Evolutionary conservation across 2,797 vertebrate species (phyloP), one percentile per base, ranked within the genome.

Genomic region (Dicrostonyx torquatus): DNA sequence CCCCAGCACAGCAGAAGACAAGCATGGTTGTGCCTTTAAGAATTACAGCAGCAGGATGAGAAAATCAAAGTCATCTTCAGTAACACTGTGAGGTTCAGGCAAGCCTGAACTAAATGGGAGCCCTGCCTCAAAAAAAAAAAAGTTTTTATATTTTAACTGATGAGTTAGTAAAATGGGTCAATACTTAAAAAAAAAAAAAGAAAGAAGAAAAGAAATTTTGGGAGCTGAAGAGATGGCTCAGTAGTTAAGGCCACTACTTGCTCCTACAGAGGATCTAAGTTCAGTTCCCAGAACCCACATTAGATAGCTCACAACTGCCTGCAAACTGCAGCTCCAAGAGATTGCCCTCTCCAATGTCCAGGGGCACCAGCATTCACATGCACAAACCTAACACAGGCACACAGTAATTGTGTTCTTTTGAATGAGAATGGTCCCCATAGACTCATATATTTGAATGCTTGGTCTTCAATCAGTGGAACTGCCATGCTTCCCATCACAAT

Each of bases 141-240:
- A 58, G 94, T 75, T 45, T 87, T n/a, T 94, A 43, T 80, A 93
- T 75, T 94, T 95, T 64, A 93, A 87, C 53, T 91, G 76, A 15
- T 55, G 18, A 78, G 76, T 80, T 60, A 60, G 13, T 60, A 80
- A 80, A 60, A 80, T 40, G n/a, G n/a, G 40, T 80, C 22, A 40
- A 15, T 80, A 14, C 34, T 58, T 58, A 12, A n/a, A 78, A 55
- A n/a, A 20, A n/a, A 22, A n/a, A 2, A 12, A 22, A n/a, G 9
- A 31, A 55, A 20, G 6, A 55, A 78, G 12, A 22, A 37, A 53
- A 48, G 53, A n/a, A 18, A 31, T 45, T 37, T 55, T 13, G n/a
- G 34, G 22, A 14, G 7, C 22, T 80, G 20, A 53, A 79, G n/a
- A 58, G 50, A 55, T 14, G 12, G 50, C 34, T 79, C 20, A 26